These are phyloP conservation scores for Podiceps cristatus DNA, from an alignment of 2,113 vertebrate genomes.

Conservation along the genomic window DNA sequence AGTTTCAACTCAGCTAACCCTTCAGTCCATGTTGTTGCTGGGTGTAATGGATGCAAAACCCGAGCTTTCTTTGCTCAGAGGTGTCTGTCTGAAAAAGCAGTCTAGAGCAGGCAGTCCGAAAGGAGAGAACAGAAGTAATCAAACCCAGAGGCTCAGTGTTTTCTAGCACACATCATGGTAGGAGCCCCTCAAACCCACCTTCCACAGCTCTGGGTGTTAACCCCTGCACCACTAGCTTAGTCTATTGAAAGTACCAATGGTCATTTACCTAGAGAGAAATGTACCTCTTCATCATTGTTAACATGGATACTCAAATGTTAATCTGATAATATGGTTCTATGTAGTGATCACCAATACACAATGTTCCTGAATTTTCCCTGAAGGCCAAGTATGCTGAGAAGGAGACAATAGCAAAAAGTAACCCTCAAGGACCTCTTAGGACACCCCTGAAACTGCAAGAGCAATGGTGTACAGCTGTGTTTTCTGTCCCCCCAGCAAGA, in stretches of 20 bases:
- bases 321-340: background rate
- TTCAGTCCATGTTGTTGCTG: background rate
- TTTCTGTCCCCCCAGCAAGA: background rate
- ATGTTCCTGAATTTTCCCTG: background rate
- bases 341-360: background rate
- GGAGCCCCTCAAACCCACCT: background rate
- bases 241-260: background rate
- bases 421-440: background rate
- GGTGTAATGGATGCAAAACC: background rate
- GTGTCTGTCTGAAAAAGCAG: background rate
- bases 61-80: background rate
- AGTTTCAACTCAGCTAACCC: background rate
- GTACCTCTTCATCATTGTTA: background rate
- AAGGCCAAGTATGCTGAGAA: background rate
- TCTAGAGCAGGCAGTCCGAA: background rate
- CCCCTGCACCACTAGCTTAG: background rate
- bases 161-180: background rate
- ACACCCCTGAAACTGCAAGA: background rate
- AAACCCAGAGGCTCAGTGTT: background rate
- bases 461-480: background rate
- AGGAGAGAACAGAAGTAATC: background rate
- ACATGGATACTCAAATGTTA: background rate
- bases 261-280: background rate
- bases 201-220: background rate
- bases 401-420: background rate